These are phyloP conservation scores for Thalassarche chlororhynchos DNA, from an alignment of 2,113 vertebrate species.

Conservation along the genomic window DNA sequence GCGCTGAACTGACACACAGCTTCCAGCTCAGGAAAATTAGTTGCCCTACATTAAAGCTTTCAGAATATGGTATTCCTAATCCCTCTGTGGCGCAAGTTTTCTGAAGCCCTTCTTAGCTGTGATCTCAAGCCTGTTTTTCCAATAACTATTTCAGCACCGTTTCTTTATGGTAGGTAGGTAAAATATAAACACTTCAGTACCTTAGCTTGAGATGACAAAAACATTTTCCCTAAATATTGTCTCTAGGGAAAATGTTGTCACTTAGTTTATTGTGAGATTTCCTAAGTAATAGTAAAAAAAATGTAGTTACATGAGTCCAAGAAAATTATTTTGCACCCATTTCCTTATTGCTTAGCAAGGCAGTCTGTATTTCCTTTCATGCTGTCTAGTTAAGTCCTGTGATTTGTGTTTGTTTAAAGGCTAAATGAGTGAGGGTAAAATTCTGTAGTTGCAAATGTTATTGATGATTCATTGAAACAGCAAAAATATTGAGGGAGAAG, in stretches of 20 bases:
- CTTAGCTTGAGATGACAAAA: background rate
- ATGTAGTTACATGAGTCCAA: background rate
- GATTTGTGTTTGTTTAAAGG: background rate
- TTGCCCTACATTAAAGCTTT: background rate
- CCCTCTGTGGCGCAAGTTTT: background rate
- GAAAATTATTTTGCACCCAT: background rate
- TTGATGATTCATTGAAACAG: background rate
- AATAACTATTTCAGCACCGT: background rate
- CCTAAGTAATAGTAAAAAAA: background rate
- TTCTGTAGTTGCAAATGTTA: background rate
- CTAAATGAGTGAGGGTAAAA: background rate
- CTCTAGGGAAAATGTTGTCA: background rate
- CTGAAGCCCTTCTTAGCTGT: background rate
- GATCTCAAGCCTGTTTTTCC: background rate
- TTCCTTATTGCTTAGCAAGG: background rate
- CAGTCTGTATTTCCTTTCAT: background rate
- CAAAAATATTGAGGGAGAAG: background rate
- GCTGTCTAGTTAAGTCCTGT: background rate
- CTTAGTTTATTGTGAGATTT: background rate
- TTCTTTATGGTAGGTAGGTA: background rate
- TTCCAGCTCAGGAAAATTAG: background rate
- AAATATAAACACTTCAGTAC: background rate
- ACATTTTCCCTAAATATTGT: background rate
- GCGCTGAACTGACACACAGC: background rate
- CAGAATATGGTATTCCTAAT: background rate